A percentile compares a stretch with the other conserved stretches of the same genome.
Evolutionary conservation across 2,113 vertebrate species (phyloP).

Genomic region (Gila orcuttii): DNA sequence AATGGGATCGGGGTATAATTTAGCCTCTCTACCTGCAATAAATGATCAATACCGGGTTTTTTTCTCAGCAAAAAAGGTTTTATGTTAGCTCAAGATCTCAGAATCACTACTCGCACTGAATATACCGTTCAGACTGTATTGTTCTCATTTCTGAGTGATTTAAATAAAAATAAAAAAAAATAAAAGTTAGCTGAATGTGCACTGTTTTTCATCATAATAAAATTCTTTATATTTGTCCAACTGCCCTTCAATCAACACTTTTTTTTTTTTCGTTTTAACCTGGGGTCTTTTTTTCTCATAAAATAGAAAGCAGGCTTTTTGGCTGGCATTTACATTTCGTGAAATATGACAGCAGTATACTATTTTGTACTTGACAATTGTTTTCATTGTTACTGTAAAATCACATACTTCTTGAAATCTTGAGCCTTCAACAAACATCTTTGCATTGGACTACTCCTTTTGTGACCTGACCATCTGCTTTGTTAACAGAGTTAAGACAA

Average conservation of each 20-base stretch:
- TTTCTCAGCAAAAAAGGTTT: conserved; percentile 55
- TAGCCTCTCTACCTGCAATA: conserved; percentile 62
- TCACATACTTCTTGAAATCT: background rate
- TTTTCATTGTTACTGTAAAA: background rate
- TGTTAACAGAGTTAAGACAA: conserved; percentile 21
- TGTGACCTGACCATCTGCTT: conserved; percentile 20
- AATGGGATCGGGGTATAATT: conserved; percentile 74
- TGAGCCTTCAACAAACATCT: background rate
- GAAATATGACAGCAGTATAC: background rate
- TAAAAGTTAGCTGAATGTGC: background rate
- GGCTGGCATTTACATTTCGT: background rate
- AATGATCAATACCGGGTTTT: conserved; percentile 72
- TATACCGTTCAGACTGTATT: conserved; percentile 67
- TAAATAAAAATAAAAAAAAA: background rate
- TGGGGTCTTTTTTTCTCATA: too few relatives aligned
- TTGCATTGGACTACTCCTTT: conserved; percentile 47
- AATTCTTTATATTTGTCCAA: background rate
- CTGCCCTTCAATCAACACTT: background rate
- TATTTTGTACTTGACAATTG: background rate
- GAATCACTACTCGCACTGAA: conserved; percentile 52
- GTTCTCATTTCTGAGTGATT: conserved; percentile 16
- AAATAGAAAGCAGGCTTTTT: background rate
- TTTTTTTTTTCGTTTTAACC: background rate
- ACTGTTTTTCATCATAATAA: background rate
- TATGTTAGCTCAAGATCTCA: conserved; percentile 65